phyloP scores from a whole-genome alignment of 1,140 invertebrate genomes.

The Frieseomelitta varia region DNA sequence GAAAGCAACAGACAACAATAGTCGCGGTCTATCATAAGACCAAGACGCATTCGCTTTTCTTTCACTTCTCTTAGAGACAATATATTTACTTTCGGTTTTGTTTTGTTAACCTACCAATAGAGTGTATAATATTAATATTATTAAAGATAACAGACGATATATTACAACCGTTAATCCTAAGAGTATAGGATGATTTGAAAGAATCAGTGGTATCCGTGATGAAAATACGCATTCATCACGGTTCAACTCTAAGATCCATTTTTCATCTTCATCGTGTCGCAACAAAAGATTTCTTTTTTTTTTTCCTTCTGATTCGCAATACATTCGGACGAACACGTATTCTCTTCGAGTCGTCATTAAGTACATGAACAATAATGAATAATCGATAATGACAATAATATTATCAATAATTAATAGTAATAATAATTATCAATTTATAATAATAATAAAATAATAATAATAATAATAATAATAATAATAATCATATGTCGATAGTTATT shows the following conservation, averaged over 20 bases:
- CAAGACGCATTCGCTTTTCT: constrained; percentile 23
- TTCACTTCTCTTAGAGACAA: constrained; percentile 73
- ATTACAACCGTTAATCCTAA: constrained; percentile 76
- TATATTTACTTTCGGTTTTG: constrained; percentile 66
- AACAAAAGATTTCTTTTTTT: constrained; percentile 19
- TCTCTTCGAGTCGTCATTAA: constrained; percentile 49
- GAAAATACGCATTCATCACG: constrained; percentile 2
- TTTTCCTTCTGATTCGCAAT: constrained; percentile 33
- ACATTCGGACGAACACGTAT: constrained; percentile 43
- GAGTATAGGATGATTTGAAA: constrained; percentile 61
- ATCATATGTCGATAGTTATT: constrained; percentile 68
- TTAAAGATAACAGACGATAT: constrained; percentile 80
- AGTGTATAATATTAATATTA: constrained; percentile 75
- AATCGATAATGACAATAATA: constrained; percentile 72
- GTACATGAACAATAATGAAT: constrained; percentile 64
- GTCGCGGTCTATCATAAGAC: constrained; percentile 32
- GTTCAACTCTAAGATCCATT: not conserved
- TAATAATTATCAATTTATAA: constrained; percentile 64
- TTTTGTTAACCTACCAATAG: constrained; percentile 70
- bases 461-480: constrained; percentile 73
- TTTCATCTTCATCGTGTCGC: constrained; percentile 8
- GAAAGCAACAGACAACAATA: constrained; percentile 53
- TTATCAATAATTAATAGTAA: constrained; percentile 70
- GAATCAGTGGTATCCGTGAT: constrained; percentile 21
- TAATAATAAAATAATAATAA: constrained; percentile 72